Base-by-base conservation (phyloP, 2,888 invertebrate species). In the Arrhopalites spinosus region DNA sequence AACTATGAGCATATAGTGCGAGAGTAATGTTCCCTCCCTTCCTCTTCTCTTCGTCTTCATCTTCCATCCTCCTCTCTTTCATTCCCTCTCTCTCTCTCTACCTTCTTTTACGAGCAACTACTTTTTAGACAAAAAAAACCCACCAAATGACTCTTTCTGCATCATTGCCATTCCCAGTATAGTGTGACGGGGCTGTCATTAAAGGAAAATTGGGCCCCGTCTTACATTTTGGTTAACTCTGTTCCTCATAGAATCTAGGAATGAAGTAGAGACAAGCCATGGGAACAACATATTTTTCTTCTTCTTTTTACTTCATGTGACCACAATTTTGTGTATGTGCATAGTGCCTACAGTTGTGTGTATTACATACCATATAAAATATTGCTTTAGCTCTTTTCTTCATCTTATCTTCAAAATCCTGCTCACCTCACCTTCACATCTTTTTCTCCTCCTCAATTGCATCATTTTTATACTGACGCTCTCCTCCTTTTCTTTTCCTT, bases 141-240 rank as follows among this genome's bases (percentile, higher is more conserved):
- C n/a, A n/a, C 73, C 64, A 68, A 77, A 77, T 75, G 71, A 75
- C 77, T 77, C 72, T 75, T 77, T 77, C 77, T 75, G 75, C 77
- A 75, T 77, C 77, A 77, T 77, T 77, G 71, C 75, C 77, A 75
- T 67, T 56, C n/a, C n/a, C n/a, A n/a, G n/a, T n/a, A n/a, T n/a
- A n/a, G n/a, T n/a, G 67, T 68, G 75, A 74, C 73, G 63, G 74
- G 68, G 36, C 36, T 69, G 67, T 72, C 77, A 77, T 77, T 77
- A 77, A 77, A 61, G 74, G 69, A 63, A 77, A 77, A 77, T 68
- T 75, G 74, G 77, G 75, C 13, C 59, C 73, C 73, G 43, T 59
- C 73, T 61, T 53, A 76, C 73, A 53, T 76, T 73, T 73, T 30
- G 70, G 43, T 70, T 56, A 68, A 68, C 73, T 73, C 45, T 50